phyloP scores from a whole-genome alignment of 2,113 vertebrate genomes.

The Candoia aspera region DNA sequence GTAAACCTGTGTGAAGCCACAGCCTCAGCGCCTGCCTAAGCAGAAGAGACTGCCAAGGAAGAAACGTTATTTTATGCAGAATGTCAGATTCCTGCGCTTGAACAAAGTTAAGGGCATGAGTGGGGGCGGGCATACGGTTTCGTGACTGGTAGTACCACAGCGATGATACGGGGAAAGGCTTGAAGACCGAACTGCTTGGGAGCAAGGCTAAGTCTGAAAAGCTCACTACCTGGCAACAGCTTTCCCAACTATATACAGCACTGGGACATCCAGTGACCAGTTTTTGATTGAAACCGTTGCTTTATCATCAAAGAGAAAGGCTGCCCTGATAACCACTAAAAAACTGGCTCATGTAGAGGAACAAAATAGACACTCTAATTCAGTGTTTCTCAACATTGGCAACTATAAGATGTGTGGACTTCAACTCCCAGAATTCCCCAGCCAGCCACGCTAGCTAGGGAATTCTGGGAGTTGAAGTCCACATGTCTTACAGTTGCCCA shows the following conservation, averaged over 20 bases:
- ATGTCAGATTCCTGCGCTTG: not conserved
- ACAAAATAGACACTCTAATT: not conserved
- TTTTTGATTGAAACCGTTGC: not conserved
- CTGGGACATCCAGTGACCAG: not conserved
- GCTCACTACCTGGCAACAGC: slow-evolving; percentile 50
- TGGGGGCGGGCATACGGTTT: slow-evolving; percentile 25
- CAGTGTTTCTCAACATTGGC: no score
- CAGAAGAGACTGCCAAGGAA: not conserved
- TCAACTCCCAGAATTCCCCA: no score
- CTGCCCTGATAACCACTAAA: not conserved
- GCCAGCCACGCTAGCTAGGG: no score
- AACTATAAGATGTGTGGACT: no score
- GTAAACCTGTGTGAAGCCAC: not conserved
- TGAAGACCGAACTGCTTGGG: slow-evolving; percentile 46
- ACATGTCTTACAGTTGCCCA: no score
- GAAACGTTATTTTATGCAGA: not conserved
- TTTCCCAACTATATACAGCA: slow-evolving; percentile 33
- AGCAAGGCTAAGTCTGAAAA: slow-evolving; percentile 54
- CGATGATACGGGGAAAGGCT: slow-evolving; percentile 48
- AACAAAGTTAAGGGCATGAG: not conserved
- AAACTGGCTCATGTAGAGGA: not conserved
- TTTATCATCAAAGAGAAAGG: not conserved
- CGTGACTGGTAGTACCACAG: slow-evolving; percentile 17
- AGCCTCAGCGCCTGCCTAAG: not conserved
- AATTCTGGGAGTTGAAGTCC: no score